Conservation (phyloP, 2,888 invertebrate species). For the Melanostoma mellinum region DNA sequence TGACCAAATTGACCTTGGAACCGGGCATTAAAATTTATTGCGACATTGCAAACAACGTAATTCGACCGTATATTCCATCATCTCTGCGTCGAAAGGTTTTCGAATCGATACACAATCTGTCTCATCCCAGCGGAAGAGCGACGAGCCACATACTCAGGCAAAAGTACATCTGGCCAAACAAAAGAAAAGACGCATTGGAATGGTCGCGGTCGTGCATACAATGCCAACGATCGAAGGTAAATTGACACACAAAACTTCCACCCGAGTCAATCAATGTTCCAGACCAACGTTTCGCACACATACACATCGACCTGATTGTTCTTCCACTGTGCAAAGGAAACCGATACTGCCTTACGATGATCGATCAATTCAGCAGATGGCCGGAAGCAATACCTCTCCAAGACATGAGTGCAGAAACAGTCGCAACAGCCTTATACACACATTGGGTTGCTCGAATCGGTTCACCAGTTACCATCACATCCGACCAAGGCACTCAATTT, state of each 20-base stretch:
- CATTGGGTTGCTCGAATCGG: slow-evolving; percentile 51
- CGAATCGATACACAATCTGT: slow-evolving; percentile 17
- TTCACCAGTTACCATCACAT: slow-evolving; percentile 41
- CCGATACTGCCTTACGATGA: slow-evolving; percentile 1
- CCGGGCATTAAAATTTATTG: slow-evolving; percentile 36
- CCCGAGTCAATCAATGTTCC: slow-evolving; percentile 57
- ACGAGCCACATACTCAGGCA: slow-evolving; percentile 15
- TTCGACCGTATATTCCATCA: slow-evolving; percentile 31
- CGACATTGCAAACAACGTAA: slow-evolving; percentile 20
- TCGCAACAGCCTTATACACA: slow-evolving; percentile 41
- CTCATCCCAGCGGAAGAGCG: slow-evolving; percentile 6
- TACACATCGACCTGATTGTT: slow-evolving; percentile 41
- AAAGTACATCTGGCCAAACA: slow-evolving; percentile 46
- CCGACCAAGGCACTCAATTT: slow-evolving; percentile 60
- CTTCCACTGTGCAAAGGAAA: background rate
- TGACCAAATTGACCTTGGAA: slow-evolving; percentile 24
- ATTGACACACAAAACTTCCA: slow-evolving; percentile 71
- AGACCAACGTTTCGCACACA: slow-evolving; percentile 37
- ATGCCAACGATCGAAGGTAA: slow-evolving; percentile 30
- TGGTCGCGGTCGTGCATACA: slow-evolving; percentile 34
- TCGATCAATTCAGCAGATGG: slow-evolving; percentile 6
- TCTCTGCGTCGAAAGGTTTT: slow-evolving; percentile 38
- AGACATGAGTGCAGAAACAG: slow-evolving; percentile 45
- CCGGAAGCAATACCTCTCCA: slow-evolving; percentile 46
- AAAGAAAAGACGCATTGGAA: slow-evolving; percentile 30